Evolutionary conservation across 2,888 invertebrate species (phyloP).

Genomic region (Ormia ochracea): DNA sequence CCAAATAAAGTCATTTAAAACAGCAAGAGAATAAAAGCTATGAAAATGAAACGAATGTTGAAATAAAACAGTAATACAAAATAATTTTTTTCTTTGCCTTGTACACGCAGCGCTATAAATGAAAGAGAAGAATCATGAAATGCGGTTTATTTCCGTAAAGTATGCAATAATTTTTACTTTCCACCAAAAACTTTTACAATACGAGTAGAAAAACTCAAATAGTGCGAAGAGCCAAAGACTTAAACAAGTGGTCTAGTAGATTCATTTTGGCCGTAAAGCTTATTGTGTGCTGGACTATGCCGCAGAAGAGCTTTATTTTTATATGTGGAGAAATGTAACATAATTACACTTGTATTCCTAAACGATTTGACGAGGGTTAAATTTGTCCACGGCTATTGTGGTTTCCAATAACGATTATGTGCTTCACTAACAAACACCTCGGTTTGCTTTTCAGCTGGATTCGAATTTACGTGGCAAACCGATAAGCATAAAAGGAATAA

Average conservation of each 20-base stretch:
- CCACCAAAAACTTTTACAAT: slow-evolving; percentile 60
- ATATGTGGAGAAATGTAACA: too few species aligned
- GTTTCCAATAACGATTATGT: too few species aligned
- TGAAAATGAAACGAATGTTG: slow-evolving; percentile 18
- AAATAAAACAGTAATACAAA: not conserved
- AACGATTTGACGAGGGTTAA: too few species aligned
- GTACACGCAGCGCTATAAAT: not conserved
- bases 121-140: slow-evolving; percentile 63
- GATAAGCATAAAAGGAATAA: too few species aligned
- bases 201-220: slow-evolving; percentile 14
- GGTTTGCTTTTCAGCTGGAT: too few species aligned
- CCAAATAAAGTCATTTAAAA: slow-evolving; percentile 47
- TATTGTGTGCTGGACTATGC: too few species aligned
- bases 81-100: slow-evolving; percentile 22
- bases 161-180: slow-evolving; percentile 73
- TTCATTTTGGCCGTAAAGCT: not conserved
- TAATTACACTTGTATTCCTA: too few species aligned
- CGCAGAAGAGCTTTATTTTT: too few species aligned
- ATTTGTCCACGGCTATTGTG: too few species aligned
- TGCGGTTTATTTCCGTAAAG: slow-evolving; percentile 75
- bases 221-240: not conserved
- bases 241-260: not conserved
- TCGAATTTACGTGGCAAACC: too few species aligned
- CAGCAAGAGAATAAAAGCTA: slow-evolving; percentile 7
- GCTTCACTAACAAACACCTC: too few species aligned